Conservation (phyloP, 1,140 invertebrate species). For the Zaprionus camerounensis region DNA sequence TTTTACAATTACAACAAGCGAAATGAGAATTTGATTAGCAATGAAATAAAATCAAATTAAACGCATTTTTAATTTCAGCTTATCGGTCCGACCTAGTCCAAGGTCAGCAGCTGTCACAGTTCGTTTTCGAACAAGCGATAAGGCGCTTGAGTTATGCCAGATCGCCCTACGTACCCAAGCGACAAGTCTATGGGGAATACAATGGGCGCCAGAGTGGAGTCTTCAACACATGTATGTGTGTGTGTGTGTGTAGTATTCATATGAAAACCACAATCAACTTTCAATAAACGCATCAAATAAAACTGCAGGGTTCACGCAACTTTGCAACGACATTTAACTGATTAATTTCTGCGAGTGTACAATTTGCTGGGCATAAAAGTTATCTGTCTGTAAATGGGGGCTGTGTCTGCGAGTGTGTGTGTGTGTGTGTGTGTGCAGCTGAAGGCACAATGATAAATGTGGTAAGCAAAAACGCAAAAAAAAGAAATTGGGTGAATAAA, state of each 20-base stretch:
- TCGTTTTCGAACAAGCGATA: conserved; percentile 27
- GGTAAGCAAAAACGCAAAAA: conserved; percentile 56
- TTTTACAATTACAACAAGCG: too few species aligned
- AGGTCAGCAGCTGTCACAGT: conserved; percentile 36
- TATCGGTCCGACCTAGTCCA: conserved; percentile 2
- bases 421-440: conserved; percentile 58
- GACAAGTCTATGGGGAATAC: conserved; percentile 32
- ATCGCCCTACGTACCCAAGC: conserved; percentile 14
- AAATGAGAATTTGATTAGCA: neutral
- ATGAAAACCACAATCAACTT: neutral
- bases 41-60: neutral
- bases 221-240: neutral
- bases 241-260: neutral
- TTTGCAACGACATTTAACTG: conserved; percentile 31
- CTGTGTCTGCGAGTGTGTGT: conserved; percentile 21
- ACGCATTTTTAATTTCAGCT: conserved; percentile 17
- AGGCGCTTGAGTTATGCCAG: conserved; percentile 31
- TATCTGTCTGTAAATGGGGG: conserved; percentile 40
- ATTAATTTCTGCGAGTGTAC: conserved; percentile 69
- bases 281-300: neutral
- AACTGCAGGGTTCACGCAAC: neutral
- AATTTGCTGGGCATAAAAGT: conserved; percentile 64
- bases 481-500: conserved; percentile 84
- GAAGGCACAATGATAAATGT: conserved; percentile 84
- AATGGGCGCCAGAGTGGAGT: conserved; percentile 2